Conservation (phyloP, 2,888 invertebrate species). For the Oxytorus armatus region DNA sequence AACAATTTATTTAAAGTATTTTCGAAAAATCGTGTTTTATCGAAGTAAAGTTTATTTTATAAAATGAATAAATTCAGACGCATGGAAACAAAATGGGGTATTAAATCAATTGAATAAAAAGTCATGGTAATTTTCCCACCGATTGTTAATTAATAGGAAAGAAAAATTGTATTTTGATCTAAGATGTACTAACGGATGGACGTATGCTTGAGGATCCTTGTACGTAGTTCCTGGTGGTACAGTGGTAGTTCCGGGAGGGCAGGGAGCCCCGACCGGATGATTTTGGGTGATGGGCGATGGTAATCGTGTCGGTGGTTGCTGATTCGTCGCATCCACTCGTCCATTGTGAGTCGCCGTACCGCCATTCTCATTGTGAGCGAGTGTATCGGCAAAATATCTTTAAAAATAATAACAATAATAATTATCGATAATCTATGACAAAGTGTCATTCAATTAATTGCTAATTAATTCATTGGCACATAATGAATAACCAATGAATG, state of each 20-base stretch:
- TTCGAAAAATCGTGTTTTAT: background rate
- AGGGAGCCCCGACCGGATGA: slow-evolving; percentile 78
- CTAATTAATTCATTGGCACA: too few relatives aligned
- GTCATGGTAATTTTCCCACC: too few relatives aligned
- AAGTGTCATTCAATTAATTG: too few relatives aligned
- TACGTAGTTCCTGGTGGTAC: slow-evolving; percentile 78
- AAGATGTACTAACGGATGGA: slow-evolving; percentile 81
- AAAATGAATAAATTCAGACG: too few relatives aligned
- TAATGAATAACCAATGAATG: background rate
- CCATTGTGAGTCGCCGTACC: slow-evolving; percentile 75
- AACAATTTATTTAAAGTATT: slow-evolving; percentile 3
- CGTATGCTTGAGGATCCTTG: slow-evolving; percentile 82
- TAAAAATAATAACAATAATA: slow-evolving; percentile 28
- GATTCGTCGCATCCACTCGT: slow-evolving; percentile 76
- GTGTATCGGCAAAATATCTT: slow-evolving; percentile 86
- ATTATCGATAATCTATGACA: background rate
- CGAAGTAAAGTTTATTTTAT: too few relatives aligned
- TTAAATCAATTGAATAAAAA: too few relatives aligned
- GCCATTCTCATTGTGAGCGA: slow-evolving; percentile 85
- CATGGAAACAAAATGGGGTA: too few relatives aligned
- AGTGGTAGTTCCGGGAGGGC: slow-evolving; percentile 77
- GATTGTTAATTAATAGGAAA: background rate
- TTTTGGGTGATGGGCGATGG: slow-evolving; percentile 78
- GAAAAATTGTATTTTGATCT: background rate
- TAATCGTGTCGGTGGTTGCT: slow-evolving; percentile 75